Evolutionary conservation across 2,113 vertebrate species (phyloP).

Genomic region (Alethe castanea): DNA sequence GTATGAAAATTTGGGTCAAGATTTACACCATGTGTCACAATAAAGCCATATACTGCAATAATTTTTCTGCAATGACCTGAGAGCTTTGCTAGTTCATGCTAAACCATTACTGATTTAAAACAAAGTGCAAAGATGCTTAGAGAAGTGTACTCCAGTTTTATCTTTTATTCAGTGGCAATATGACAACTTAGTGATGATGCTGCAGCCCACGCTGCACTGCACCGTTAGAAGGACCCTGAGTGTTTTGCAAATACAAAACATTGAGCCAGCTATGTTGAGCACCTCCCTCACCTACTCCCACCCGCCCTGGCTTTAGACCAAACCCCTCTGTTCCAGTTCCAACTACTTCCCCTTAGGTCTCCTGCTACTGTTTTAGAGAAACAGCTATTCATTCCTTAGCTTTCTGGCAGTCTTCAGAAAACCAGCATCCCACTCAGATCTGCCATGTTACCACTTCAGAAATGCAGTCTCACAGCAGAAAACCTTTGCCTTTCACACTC

Average conservation of each 20-base stretch:
- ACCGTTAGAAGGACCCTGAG: neutral
- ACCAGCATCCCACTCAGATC: conserved; percentile 1
- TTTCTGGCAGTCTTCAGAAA: neutral
- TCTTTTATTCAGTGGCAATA: neutral
- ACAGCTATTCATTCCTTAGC: neutral
- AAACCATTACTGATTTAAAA: neutral
- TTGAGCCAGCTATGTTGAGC: neutral
- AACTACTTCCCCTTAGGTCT: neutral
- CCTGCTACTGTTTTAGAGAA: conserved; percentile 1
- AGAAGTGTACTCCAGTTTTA: neutral
- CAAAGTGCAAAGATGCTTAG: neutral
- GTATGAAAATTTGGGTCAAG: neutral
- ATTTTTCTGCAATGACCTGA: neutral
- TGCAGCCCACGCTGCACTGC: conserved; percentile 1
- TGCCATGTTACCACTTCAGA: neutral
- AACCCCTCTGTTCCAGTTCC: neutral
- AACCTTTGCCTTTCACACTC: neutral
- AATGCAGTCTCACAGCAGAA: conserved; percentile 4
- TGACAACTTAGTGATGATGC: neutral
- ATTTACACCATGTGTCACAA: neutral
- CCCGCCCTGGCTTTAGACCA: neutral
- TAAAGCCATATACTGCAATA: neutral
- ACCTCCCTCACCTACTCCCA: conserved; percentile 33
- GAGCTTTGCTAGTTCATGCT: neutral
- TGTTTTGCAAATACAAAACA: conserved; percentile 36